phyloP scores from a whole-genome alignment of 2,113 vertebrate species.

The Rhinichthys klamathensis region DNA sequence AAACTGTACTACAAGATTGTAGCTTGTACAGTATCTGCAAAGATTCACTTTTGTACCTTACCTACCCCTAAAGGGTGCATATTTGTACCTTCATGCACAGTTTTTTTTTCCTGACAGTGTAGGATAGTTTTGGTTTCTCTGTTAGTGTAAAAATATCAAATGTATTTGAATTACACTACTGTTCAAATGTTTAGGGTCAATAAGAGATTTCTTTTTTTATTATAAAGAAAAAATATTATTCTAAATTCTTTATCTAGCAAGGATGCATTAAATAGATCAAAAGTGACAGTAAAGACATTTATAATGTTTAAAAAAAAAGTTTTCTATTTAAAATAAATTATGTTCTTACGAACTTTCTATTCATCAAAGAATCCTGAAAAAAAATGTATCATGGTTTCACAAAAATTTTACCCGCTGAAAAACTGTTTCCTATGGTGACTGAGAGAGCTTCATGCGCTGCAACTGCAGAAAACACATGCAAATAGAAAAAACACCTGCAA shows the following conservation, averaged over 20 bases:
- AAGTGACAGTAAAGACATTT: background rate
- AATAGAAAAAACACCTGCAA: too few species aligned
- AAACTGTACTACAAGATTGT: background rate
- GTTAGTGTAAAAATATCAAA: background rate
- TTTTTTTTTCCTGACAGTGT: background rate
- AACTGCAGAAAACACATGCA: too few species aligned
- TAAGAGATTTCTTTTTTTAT: background rate
- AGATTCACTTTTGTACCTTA: background rate
- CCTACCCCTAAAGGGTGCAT: background rate
- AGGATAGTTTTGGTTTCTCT: background rate
- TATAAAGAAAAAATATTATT: background rate
- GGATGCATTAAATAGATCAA: background rate
- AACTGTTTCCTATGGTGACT: too few species aligned
- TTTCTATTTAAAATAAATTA: too few species aligned
- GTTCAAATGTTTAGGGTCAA: too few species aligned
- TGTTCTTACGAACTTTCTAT: too few species aligned
- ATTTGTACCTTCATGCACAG: background rate
- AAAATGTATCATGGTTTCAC: background rate
- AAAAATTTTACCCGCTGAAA: background rate
- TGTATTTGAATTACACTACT: background rate
- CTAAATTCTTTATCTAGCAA: background rate
- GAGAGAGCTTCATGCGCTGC: too few species aligned
- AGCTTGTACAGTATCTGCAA: background rate
- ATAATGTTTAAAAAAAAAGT: background rate
- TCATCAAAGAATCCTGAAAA: too few species aligned